Base-by-base conservation (phyloP, 1,140 invertebrate species). In the Danaus melanippus region DNA sequence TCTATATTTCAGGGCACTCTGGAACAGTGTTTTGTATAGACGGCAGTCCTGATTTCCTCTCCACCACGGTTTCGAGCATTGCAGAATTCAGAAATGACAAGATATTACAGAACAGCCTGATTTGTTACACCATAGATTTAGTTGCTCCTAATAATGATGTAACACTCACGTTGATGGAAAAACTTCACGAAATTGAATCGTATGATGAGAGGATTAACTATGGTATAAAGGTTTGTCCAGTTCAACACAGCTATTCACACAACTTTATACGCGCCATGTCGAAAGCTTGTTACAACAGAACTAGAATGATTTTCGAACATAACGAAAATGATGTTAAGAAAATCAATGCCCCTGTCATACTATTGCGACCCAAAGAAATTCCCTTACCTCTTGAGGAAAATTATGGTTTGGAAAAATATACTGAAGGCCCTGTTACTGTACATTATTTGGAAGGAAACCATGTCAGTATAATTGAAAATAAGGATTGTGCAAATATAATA, bases 361-460 rank as follows among this genome's bases (percentile, higher is more conserved):
- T 95, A 9, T 74, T 94, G 4, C 90, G 91, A 60, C 92, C 93
- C 0, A 89, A 88, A 5, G 79, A 89, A 12, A 76, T 76, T 9
- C 76, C 84, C 1, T 67, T 88, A 32, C 73, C 85, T 1, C 61
- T 88, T 7, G 87, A 90, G 17, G 89, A 91, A 40, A 91, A 93
- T 67, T 94, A 93, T 73, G 90, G 54, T 88, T 87, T 44, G 21
- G 21, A 32, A 1, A 32, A 32, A 32, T 32, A 32, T 32, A 87
- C 86, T 8, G 80, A 86, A 42, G 69, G 78, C 1, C 77, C 82
- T 5, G 85, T 90, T 0, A 82, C 81, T 2, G 76, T 91, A 0
- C 88, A 88, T 56, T 88, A 87, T 43, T 84, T 92, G 39, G 90
- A 92, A 66, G 93, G 93, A n/a, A 92, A 93, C 74, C 93, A 94